A percentile compares a stretch with the other conserved stretches of the same genome.
These are phyloP conservation scores for Papilio machaon DNA, from an alignment of 1,140 invertebrate genomes.

Conservation along the genomic window DNA sequence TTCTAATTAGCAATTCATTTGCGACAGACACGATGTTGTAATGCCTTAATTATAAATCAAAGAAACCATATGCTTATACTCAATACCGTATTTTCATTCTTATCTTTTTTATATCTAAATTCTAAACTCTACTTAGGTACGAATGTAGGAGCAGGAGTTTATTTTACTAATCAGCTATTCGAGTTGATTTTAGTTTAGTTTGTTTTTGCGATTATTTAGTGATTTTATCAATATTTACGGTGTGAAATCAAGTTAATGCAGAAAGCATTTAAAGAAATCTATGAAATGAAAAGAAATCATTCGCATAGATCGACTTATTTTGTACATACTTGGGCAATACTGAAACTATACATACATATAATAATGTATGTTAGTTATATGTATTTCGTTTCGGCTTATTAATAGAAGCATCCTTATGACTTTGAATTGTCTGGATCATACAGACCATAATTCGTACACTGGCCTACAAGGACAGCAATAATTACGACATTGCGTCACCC, in stretches of 20 bases:
- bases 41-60: neutral
- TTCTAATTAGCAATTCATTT: slow-evolving; percentile 29
- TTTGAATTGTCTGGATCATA: slow-evolving; percentile 31
- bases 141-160: too few species aligned
- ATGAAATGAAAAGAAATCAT: neutral
- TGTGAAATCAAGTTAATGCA: too few species aligned
- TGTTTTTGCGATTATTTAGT: too few species aligned
- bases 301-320: neutral
- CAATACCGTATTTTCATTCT: too few species aligned
- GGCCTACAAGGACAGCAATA: slow-evolving; percentile 32
- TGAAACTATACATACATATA: neutral
- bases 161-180: too few species aligned
- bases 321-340: neutral
- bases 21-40: slow-evolving; percentile 24
- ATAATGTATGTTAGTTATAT: neutral
- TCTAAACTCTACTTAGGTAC: too few species aligned
- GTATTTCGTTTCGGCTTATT: neutral
- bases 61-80: neutral
- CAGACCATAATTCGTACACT: slow-evolving; percentile 14
- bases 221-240: too few species aligned
- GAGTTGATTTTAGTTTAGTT: too few species aligned
- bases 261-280: neutral
- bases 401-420: slow-evolving; percentile 22
- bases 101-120: too few species aligned
- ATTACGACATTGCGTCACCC: slow-evolving; percentile 31